phyloP scores from a whole-genome alignment of 2,888 invertebrate genomes.

The Rhamnusium bicolor region DNA sequence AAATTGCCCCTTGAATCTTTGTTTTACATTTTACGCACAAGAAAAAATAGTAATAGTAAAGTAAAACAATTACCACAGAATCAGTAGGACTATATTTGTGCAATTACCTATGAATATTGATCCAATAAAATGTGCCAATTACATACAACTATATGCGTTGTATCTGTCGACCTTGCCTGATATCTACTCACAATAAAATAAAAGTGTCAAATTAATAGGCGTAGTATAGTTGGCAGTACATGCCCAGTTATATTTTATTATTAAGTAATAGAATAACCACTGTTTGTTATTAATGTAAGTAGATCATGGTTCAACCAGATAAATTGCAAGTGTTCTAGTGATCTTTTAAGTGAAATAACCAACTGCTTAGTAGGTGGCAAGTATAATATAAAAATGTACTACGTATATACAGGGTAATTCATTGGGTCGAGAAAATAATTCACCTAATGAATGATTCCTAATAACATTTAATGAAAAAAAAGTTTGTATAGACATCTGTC shows the following conservation, averaged over 20 bases:
- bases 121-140: neutral
- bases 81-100: no score
- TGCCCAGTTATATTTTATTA: neutral
- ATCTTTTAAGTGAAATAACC: no score
- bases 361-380: no score
- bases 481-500: no score
- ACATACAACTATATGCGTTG: neutral
- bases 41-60: neutral
- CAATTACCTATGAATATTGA: neutral
- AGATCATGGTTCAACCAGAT: conserved; percentile 7
- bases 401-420: no score
- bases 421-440: no score
- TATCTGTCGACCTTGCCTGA: neutral
- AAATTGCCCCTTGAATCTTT: neutral
- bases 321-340: conserved; percentile 8
- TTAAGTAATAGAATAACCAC: neutral
- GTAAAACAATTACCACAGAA: no score
- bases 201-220: neutral
- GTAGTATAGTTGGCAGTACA: neutral
- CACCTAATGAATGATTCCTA: no score
- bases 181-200: neutral
- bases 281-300: conserved; percentile 13
- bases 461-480: no score
- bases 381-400: no score
- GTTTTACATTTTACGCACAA: neutral